Evolutionary conservation across 2,888 invertebrate genomes (phyloP).

Genomic region (Cantharis lateralis): DNA sequence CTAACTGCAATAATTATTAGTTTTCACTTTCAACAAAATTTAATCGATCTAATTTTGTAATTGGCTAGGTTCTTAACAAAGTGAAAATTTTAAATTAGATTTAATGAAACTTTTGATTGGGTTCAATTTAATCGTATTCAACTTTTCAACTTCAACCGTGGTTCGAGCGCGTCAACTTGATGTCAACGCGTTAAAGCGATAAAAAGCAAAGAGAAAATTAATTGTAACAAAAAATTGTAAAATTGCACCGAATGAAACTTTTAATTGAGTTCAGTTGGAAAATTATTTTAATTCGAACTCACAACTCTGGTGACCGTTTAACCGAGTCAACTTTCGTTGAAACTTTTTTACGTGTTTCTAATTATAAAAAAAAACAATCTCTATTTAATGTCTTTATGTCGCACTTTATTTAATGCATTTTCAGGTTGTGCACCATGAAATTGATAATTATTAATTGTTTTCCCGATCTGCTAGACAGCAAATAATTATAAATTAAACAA

Average conservation of each 20-base stretch:
- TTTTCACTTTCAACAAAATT: background rate
- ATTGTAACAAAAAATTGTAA: background rate
- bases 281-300: background rate
- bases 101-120: background rate
- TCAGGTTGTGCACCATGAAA: background rate
- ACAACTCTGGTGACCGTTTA: background rate
- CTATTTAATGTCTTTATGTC: background rate
- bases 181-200: background rate
- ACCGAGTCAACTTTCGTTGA: background rate
- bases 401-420: background rate
- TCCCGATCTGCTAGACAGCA: background rate
- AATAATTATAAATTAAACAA: background rate
- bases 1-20: background rate
- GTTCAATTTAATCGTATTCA: background rate
- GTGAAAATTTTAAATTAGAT: background rate
- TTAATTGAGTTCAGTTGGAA: background rate
- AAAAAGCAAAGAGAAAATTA: background rate
- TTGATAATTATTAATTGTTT: background rate
- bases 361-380: too few species aligned
- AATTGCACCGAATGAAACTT: background rate
- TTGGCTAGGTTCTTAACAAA: background rate
- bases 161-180: background rate
- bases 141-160: background rate
- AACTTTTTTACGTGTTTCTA: background rate
- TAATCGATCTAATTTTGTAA: background rate